Evolutionary conservation across 2,888 invertebrate species (phyloP).

Genomic region (Drosophila ezoana): DNA sequence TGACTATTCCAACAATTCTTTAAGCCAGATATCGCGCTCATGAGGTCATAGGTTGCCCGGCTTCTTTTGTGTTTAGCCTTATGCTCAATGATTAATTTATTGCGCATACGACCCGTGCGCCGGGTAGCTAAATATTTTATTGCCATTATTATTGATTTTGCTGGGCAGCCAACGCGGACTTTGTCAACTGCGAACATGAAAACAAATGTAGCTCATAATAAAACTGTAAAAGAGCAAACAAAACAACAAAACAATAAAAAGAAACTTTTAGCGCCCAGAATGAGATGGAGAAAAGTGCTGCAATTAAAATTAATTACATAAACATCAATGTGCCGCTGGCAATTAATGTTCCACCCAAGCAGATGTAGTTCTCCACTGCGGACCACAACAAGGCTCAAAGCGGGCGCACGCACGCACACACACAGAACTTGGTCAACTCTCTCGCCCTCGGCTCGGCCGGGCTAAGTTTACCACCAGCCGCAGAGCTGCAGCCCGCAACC

Average conservation of each 20-base stretch:
- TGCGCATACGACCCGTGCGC: constrained; percentile 40
- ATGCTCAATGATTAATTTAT: constrained; percentile 62
- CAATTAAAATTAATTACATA: constrained; percentile 79
- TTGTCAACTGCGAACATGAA: constrained; percentile 30
- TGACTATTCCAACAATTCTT: neutral
- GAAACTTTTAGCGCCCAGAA: constrained; percentile 44
- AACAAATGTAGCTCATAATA: constrained; percentile 22
- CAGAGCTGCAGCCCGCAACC: constrained; percentile 7
- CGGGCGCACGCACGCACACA: constrained; percentile 29
- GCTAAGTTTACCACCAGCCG: neutral
- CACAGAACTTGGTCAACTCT: constrained; percentile 1
- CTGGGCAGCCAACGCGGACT: constrained; percentile 11
- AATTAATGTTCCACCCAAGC: constrained; percentile 57
- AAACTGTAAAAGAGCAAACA: constrained; percentile 44
- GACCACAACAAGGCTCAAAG: constrained; percentile 56
- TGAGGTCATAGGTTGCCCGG: neutral
- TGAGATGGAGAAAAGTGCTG: constrained; percentile 46
- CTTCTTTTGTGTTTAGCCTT: constrained; percentile 7
- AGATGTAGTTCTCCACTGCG: constrained; percentile 37
- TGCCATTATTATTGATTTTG: constrained; percentile 52
- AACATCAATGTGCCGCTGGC: constrained; percentile 73
- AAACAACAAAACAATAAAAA: constrained; percentile 48
- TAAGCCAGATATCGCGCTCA: neutral
- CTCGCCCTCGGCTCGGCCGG: constrained; percentile 5
- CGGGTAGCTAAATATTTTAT: constrained; percentile 55